Base-by-base conservation (phyloP, 2,888 invertebrate genomes). In the Coenonympha arcania region DNA sequence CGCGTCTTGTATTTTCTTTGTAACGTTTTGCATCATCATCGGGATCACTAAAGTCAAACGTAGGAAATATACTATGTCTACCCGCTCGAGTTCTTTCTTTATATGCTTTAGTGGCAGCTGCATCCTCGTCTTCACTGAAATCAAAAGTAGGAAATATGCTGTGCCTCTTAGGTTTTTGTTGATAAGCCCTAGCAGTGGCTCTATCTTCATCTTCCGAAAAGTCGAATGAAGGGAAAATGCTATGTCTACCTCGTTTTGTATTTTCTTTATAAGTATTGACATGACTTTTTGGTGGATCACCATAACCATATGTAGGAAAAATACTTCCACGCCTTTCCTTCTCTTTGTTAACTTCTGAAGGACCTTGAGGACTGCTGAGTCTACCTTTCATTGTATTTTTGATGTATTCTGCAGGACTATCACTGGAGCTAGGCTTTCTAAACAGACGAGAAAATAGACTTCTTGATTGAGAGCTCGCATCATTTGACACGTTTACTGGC, bases 201-300 rank as follows among this genome's bases (percentile, higher is more conserved):
- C 63, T 59, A 54, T 84, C 82, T 62, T 83, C 83, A 44, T 83
- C 81, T 66, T 83, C 82, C 18, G 78, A 76, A 57, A 83, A 84
- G 57, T 85, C 82, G 37, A 82, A 83, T 3, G 76, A 70, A 9
- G 81, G 81, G 34, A 82, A 81, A 46, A 82, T 80, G 46, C 81
- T 82, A 36, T 72, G 75, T 50, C 81, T 67, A 4, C 81, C 79
- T 41, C 68, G 69, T 64, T 73, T 79, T 0, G 80, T 80, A 61
- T 76, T 79, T 52, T 68, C 67, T 54, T 63, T 65, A 51, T 81
- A 80, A 4, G 61, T 65, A 28, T 80, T 76, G 40, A 73, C 66
- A 9, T 79, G 77, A 51, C 55, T 73, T 44, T 68, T 73, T 15
- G 76, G 71, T 47, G 72, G 69, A 19, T 71, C 68, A 19, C 68